Evolutionary conservation across 2,797 vertebrate genomes (phyloP).

Genomic region (Cynopterus sphinx): DNA sequence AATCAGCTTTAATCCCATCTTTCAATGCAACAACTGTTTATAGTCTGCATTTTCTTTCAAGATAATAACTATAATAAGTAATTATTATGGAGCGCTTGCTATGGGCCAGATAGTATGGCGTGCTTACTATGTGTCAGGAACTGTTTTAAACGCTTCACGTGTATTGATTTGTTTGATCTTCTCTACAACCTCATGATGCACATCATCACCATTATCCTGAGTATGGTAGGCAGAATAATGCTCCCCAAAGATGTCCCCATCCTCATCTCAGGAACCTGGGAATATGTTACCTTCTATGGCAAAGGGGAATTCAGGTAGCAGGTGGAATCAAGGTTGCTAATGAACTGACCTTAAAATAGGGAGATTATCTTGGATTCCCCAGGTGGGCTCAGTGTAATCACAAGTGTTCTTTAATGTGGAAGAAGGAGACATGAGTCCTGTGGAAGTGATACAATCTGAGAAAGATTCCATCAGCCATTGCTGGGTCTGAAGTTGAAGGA

Average conservation of each 20-base stretch:
- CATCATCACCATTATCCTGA: background rate
- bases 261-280: background rate
- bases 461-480: background rate
- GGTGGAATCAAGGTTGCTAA: conserved; percentile 5
- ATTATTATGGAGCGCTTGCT: background rate
- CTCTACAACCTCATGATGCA: background rate
- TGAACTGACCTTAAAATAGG: background rate
- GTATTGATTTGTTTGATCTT: background rate
- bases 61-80: background rate
- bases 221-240: background rate
- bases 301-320: background rate
- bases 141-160: background rate
- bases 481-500: background rate
- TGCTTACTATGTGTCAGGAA: background rate
- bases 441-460: background rate
- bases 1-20: background rate
- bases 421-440: background rate
- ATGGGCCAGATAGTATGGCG: background rate
- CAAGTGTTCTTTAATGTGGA: background rate
- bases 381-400: background rate
- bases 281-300: background rate
- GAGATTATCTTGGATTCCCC: background rate
- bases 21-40: background rate
- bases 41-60: background rate
- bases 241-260: background rate